A percentile compares a stretch with the other conserved stretches of the same genome.
Conservation (phyloP, 2,888 invertebrate genomes). For the Plutella xylostella region DNA sequence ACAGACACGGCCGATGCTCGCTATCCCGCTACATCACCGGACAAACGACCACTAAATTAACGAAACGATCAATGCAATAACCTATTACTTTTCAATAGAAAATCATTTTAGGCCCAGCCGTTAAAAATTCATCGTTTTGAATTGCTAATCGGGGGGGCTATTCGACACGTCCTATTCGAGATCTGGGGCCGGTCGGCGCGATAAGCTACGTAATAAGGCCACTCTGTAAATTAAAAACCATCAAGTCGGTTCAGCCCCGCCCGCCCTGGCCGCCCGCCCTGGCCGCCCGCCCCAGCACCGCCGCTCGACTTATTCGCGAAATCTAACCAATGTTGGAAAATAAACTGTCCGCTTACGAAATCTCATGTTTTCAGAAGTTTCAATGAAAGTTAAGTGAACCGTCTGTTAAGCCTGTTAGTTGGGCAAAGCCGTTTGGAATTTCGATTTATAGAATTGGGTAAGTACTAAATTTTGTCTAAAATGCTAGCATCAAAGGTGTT, state of each 20-base stretch:
- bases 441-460: too few species aligned
- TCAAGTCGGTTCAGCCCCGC: conserved; percentile 32
- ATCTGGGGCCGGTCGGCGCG: conserved; percentile 38
- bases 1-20: not conserved
- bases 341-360: too few species aligned
- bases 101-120: not conserved
- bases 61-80: not conserved
- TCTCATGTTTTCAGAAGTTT: too few species aligned
- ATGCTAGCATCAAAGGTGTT: too few species aligned
- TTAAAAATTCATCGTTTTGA: conserved; percentile 37
- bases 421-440: too few species aligned
- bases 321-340: too few species aligned
- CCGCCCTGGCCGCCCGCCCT: conserved; percentile 30
- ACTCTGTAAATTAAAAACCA: conserved; percentile 56
- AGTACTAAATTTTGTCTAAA: too few species aligned
- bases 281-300: not conserved
- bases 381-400: too few species aligned
- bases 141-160: conserved; percentile 40
- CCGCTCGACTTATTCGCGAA: not conserved
- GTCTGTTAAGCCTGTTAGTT: too few species aligned
- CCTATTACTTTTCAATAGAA: not conserved
- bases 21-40: too few species aligned
- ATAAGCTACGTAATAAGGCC: conserved; percentile 45
- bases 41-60: too few species aligned
- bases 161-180: conserved; percentile 42